phyloP scores from a whole-genome alignment of 1,140 invertebrate genomes.

The Globodera ellingtonae region DNA sequence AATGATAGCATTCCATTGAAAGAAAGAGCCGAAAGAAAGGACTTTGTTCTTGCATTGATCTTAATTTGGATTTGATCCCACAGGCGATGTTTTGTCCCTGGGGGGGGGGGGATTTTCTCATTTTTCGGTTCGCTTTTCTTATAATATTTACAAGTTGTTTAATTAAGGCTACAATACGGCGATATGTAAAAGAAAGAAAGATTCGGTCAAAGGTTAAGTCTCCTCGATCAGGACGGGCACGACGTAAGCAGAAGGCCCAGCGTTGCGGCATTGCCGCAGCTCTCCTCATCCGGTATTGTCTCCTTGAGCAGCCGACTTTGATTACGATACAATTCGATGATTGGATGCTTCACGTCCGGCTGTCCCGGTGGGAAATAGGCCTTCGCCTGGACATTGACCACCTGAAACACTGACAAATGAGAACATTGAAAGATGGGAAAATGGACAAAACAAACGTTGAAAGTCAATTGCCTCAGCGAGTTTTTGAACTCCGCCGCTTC shows the following conservation, averaged over 20 bases:
- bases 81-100: no score
- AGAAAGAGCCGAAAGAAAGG: no score
- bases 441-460: not conserved
- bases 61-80: no score
- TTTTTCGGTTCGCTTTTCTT: no score
- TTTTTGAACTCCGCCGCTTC: constrained; percentile 3
- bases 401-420: not conserved
- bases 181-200: no score
- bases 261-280: not conserved
- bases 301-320: not conserved
- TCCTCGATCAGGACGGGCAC: no score
- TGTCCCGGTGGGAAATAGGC: not conserved
- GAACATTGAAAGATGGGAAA: not conserved
- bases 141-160: no score
- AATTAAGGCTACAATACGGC: no score
- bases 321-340: not conserved
- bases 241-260: no score
- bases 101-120: no score
- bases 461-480: not conserved
- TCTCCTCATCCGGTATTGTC: not conserved
- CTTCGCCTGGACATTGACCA: not conserved
- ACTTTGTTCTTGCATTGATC: no score
- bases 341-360: not conserved
- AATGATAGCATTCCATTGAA: not conserved
- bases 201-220: no score